Evolutionary conservation across 2,113 vertebrate species (phyloP), one percentile per base, ranked within the genome.

Genomic region (Numenius arquata): DNA sequence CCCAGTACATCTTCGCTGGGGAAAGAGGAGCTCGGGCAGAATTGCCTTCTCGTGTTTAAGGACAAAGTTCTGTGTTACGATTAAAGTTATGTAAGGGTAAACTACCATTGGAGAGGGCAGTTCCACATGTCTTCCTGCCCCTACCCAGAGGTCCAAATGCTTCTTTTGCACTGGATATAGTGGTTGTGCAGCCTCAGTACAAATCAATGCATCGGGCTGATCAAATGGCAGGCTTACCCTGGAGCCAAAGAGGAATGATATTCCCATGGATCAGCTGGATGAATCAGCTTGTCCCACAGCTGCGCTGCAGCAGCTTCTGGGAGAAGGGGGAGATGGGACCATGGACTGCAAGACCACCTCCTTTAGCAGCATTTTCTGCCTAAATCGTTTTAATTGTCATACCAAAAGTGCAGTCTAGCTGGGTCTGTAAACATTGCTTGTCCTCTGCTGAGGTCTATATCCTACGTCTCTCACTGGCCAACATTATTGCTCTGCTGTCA

Each of bases 271-370:
- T 77, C 0, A 3, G 40, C 21, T 1, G 3, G 45, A 41, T 79
- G 7, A 65, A 34, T 73, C 29, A 15, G 12, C 15, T 88, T 86
- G 32, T 71, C 52, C 50, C 1, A 0, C 5, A 26, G 55, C 50
- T 81, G 41, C 0, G 2, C 19, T 0, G 1, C n/a, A 41, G 10
- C 6, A 4, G 5, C 32, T 67, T 77, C 26, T 81, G 16, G 18
- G 27, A 67, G 34, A 76, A 61, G 45, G 63, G 19, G 25, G 19
- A 73, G 45, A 4, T 32, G 25, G 36, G 23, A 56, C 22, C 0
- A 0, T 76, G 40, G 27, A 9, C 56, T 90, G 29, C 26, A 84
- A 71, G 32, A 63, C 36, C 15, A 38, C 36, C 59, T 87, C 43
- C 27, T 89, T 36, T 22, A 30, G 58, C 17, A 82, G 25, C 14